Base-by-base conservation (phyloP, 2,888 invertebrate species). In the Drosophila siamana region DNA sequence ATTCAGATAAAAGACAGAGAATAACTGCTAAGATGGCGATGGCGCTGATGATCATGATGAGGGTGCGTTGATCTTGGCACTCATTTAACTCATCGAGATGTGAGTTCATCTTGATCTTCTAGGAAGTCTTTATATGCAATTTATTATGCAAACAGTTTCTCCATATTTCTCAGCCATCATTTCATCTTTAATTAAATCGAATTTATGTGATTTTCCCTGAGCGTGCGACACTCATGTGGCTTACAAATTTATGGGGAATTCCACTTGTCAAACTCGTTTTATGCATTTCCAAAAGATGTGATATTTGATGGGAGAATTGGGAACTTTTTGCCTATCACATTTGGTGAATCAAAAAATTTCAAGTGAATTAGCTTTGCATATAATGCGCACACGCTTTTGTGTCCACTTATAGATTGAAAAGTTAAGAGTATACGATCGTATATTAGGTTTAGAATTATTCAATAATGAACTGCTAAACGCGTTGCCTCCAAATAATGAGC, bases 41-140 rank as follows among this genome's bases (percentile, higher is more conserved):
- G 36, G 2, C 7, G 36, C 13, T 13, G 13, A 0, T n/a, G 38
- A 38, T 38, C 13, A 55, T 48, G 69, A 69, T 87, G 89, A 78
- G 86, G 89, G 84, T 74, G 88, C 88, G 89, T 85, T 85, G 89
- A 87, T 82, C 86, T 85, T 71, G 51, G 46, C 43, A 61, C 43
- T 43, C 40, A 36, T 24, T 36, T 44, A 19, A 22, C 30, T 44
- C 44, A 8, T 8, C 9, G 9, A 30, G 46, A 28, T 44, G 54
- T 79, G 85, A 84, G 74, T 74, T 69, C 71, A 78, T 69, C 36
- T 41, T 46, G 19, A 63, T 68, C 41, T 83, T 88, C 83, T 85
- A 84, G 83, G 83, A 83, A 83, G 83, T 74, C 30, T 11, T 51
- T 56, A 46, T 71, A 68, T 80, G 85, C 86, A 74, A 84, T 84